phyloP scores from a whole-genome alignment of 2,797 vertebrate species.

The Oryzias sinensis region DNA sequence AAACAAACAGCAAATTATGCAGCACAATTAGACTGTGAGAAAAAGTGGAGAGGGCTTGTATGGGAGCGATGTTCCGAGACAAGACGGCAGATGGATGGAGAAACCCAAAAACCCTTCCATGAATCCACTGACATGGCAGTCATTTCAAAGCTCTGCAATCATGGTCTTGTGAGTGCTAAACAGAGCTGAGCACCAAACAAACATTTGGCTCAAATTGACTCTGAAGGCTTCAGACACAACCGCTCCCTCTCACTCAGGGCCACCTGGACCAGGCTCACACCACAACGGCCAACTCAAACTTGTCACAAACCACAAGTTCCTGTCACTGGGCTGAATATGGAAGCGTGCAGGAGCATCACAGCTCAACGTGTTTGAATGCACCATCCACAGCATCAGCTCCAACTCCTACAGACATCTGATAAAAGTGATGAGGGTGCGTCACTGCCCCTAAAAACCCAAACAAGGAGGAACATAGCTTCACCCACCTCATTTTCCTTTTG shows the following conservation, averaged over 20 bases:
- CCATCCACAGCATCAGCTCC: conserved; percentile 4
- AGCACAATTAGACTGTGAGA: conserved; percentile 50
- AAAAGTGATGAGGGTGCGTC: conserved; percentile 61
- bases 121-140: conserved; percentile 50
- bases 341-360: conserved; percentile 20
- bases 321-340: conserved; percentile 21
- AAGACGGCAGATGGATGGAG: conserved; percentile 48
- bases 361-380: conserved; percentile 51
- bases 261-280: conserved; percentile 24
- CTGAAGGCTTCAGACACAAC: conserved; percentile 51
- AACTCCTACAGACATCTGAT: conserved; percentile 60
- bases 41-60: conserved; percentile 45
- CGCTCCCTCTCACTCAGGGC: conserved; percentile 30
- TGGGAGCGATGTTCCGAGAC: conserved; percentile 24
- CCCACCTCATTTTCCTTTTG: conserved; percentile 32
- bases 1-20: conserved; percentile 46
- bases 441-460: conserved; percentile 50
- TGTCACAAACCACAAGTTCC: conserved; percentile 25
- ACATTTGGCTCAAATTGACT: conserved; percentile 52
- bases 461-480: conserved; percentile 62
- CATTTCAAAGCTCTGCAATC: conserved; percentile 54
- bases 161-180: conserved; percentile 58
- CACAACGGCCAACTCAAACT: conserved; percentile 40
- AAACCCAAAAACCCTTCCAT: conserved; percentile 52
- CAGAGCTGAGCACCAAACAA: conserved; percentile 64